phyloP scores from a whole-genome alignment of 2,888 invertebrate genomes.

The Nomada ferruginata region DNA sequence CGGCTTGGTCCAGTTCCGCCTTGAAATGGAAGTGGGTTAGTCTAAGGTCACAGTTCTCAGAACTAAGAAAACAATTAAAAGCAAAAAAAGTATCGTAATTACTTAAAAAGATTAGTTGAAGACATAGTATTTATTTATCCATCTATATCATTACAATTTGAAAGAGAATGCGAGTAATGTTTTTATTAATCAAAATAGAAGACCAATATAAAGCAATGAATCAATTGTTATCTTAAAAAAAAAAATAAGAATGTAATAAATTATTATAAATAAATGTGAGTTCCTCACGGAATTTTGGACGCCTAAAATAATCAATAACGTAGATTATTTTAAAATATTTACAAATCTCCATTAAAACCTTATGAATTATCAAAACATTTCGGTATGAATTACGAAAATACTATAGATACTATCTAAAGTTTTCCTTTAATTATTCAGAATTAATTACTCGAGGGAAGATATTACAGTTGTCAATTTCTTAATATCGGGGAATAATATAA shows the following conservation, averaged over 20 bases:
- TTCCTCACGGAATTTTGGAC: neutral
- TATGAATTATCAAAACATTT: neutral
- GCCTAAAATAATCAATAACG: constrained; percentile 9
- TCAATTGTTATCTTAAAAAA: too few species aligned
- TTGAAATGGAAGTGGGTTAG: constrained; percentile 18
- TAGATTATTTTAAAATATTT: neutral
- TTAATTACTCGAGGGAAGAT: neutral
- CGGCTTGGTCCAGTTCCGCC: constrained; percentile 27
- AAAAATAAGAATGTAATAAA: too few species aligned
- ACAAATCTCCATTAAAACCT: neutral
- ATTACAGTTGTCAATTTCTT: neutral
- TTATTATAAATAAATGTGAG: neutral
- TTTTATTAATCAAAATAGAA: too few species aligned
- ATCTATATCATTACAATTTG: neutral
- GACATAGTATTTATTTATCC: neutral
- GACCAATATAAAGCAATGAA: too few species aligned
- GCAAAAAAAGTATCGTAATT: constrained; percentile 3
- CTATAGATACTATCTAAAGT: neutral
- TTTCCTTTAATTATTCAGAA: neutral
- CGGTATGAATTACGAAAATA: neutral
- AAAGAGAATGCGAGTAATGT: too few species aligned
- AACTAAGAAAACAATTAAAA: constrained; percentile 15
- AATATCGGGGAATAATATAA: neutral
- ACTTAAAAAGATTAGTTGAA: neutral
- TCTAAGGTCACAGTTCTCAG: constrained; percentile 31